These are phyloP conservation scores for Rhagium mordax DNA, from an alignment of 2,888 invertebrate species.

Conservation along the genomic window DNA sequence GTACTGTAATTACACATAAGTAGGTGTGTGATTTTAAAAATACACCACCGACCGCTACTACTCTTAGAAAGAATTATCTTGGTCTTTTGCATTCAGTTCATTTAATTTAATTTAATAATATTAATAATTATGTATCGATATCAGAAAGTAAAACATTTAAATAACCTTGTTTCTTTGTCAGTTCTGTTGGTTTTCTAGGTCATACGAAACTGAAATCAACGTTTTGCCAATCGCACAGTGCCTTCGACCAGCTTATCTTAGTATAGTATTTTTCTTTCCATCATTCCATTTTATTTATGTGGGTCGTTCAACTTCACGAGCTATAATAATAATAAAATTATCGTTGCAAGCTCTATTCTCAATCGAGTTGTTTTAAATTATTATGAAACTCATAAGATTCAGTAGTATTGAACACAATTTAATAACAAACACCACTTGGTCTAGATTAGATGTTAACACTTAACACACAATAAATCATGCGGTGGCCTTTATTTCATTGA, in stretches of 20 bases:
- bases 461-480: background rate
- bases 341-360: background rate
- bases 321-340: background rate
- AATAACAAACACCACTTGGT: background rate
- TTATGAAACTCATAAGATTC: background rate
- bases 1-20: slow-evolving; percentile 16
- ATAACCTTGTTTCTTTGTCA: slow-evolving; percentile 32
- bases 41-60: background rate
- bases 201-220: slow-evolving; percentile 25
- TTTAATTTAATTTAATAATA: slow-evolving; percentile 9
- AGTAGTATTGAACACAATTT: background rate
- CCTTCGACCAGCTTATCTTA: background rate
- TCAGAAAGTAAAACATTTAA: slow-evolving; percentile 27
- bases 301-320: slow-evolving; percentile 11
- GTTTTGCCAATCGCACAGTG: slow-evolving; percentile 12
- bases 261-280: background rate
- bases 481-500: slow-evolving; percentile 11
- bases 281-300: slow-evolving; percentile 4
- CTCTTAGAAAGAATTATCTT: background rate
- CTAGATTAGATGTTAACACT: background rate
- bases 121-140: background rate
- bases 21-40: slow-evolving; percentile 14
- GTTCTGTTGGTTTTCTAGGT: slow-evolving; percentile 20
- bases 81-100: background rate
- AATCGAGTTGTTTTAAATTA: background rate